Base-by-base conservation (phyloP, 1,140 invertebrate species). In the Lasioglossum baleicum region DNA sequence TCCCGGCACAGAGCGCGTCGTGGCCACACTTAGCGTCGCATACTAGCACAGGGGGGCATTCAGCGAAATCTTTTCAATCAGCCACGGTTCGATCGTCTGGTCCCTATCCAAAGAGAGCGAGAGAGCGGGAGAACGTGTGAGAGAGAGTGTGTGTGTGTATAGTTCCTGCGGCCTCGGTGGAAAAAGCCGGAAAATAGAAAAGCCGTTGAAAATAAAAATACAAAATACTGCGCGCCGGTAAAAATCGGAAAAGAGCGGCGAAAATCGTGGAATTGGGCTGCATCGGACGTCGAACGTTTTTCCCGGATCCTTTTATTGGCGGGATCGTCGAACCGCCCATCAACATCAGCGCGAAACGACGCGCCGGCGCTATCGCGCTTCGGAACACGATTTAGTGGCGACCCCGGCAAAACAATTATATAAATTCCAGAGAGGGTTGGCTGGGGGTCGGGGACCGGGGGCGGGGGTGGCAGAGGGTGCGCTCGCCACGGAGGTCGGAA, bases 361-460 rank as follows among this genome's bases (percentile, higher is more conserved):
- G 81, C 75, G 69, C 82, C 84, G 70, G 73, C 80, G 81, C 81
- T 88, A 90, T 91, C 89, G 88, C 88, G 84, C 68, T 51, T 67
- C 71, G 40, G 78, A 74, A 81, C 77, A 63, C 80, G 84, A 93
- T 93, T 93, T 93, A 92, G 84, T 89, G 91, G 75, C 89, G 86
- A 87, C 67, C 87, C 89, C 83, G 87, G 90, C 89, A 91, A 93
- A 93, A 93, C 91, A 93, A 93, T 93, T 93, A 93, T 92, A 92
- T 93, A 93, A 92, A 93, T 93, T 93, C 88, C 87, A 75, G 74
- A 75, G 82, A 75, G 53, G 66, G 56, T 53, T 53, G 61, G 31
- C 35, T 31, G 75, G 31, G 35, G 20, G 51, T 7, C 20, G 0
- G 42, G 7, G 35, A 22, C 3, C 26, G 64, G 4, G 13, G 6